Conservation (phyloP, 2,888 invertebrate species). For the Drosophila testacea region DNA sequence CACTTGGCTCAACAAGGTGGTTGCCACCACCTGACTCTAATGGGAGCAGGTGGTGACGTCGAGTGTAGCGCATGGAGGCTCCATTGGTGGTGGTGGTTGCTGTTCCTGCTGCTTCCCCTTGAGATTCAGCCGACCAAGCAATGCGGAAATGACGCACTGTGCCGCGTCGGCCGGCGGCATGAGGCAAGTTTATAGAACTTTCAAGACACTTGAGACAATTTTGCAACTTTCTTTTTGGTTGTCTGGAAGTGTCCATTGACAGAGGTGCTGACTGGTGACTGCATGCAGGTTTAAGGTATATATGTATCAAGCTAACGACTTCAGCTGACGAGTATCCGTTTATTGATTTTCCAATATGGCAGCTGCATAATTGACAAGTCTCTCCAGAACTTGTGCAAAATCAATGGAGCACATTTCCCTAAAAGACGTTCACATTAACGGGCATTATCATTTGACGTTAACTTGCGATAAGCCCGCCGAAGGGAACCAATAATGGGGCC, state of each 20-base stretch:
- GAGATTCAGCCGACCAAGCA: constrained; percentile 66
- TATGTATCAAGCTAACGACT: constrained; percentile 62
- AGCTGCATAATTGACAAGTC: constrained; percentile 65
- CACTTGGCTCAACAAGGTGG: constrained; percentile 72
- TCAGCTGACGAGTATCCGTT: constrained; percentile 45
- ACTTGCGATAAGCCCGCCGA: constrained; percentile 63
- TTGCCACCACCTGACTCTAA: constrained; percentile 56
- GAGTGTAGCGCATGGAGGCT: constrained; percentile 1
- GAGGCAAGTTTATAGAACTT: constrained; percentile 62
- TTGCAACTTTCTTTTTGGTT: constrained; percentile 71
- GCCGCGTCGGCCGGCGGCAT: constrained; percentile 28
- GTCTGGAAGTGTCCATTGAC: constrained; percentile 41
- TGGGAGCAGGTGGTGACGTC: constrained; percentile 30
- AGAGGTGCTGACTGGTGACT: constrained; percentile 15
- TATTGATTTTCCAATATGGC: constrained; percentile 73
- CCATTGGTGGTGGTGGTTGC: constrained; percentile 5
- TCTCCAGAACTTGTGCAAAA: constrained; percentile 43
- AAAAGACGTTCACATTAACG: constrained; percentile 41
- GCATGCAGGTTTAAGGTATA: constrained; percentile 31
- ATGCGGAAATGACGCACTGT: constrained; percentile 64
- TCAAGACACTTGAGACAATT: constrained; percentile 81
- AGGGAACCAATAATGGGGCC: constrained; percentile 46
- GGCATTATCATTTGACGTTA: constrained; percentile 62
- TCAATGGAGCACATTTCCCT: constrained; percentile 60
- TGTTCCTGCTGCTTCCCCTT: constrained; percentile 44